A percentile compares a stretch with the other conserved stretches of the same genome.
These are phyloP conservation scores for Phyllostomus hastatus DNA, from an alignment of 2,113 vertebrate species.

Conservation along the genomic window DNA sequence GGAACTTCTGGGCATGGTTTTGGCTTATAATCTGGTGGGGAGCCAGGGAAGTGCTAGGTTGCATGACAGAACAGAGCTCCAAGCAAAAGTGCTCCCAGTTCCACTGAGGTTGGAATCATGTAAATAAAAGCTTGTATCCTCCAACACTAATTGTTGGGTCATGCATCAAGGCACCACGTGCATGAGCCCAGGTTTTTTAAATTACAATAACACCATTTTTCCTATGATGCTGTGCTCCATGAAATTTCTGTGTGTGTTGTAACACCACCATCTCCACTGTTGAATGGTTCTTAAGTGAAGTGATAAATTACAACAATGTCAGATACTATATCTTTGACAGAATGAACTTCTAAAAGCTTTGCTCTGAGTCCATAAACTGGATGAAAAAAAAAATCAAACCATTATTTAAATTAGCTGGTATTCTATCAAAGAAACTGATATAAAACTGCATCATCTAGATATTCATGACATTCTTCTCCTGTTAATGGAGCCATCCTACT, in stretches of 20 bases:
- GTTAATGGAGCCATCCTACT: neutral
- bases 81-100: too few species aligned
- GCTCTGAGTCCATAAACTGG: neutral
- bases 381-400: neutral
- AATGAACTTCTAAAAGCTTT: constrained; percentile 27
- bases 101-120: too few species aligned
- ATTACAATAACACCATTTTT: neutral
- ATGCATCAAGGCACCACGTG: too few species aligned
- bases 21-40: too few species aligned
- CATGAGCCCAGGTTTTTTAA: too few species aligned
- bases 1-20: too few species aligned
- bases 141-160: too few species aligned
- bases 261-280: neutral
- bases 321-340: neutral
- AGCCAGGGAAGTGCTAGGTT: too few species aligned
- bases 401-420: constrained; percentile 7
- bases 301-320: neutral
- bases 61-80: too few species aligned
- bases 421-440: neutral
- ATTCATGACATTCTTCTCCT: neutral
- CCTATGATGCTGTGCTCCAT: neutral
- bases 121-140: too few species aligned
- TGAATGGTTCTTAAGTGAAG: constrained; percentile 26
- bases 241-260: neutral
- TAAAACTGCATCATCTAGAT: neutral